These are phyloP conservation scores for Caenorhabditis doughertyi DNA, from an alignment of 2,888 invertebrate species.

Conservation along the genomic window DNA sequence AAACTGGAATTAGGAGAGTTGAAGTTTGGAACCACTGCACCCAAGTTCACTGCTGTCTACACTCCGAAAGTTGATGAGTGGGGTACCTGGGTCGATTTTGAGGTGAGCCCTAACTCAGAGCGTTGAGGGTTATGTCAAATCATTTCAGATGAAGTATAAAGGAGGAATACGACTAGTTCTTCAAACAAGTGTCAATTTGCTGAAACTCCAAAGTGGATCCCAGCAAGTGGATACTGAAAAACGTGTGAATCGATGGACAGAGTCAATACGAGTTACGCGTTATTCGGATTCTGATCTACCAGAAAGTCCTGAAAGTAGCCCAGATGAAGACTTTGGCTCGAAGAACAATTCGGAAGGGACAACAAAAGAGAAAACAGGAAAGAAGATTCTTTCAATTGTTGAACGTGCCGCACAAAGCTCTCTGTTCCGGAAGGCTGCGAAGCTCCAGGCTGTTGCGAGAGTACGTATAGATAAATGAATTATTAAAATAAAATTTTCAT, in stretches of 20 bases:
- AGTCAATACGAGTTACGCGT: constrained; percentile 60
- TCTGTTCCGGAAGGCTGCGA: constrained; percentile 92
- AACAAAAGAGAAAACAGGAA: constrained; percentile 70
- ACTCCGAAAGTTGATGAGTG: constrained; percentile 88
- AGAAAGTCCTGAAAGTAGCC: constrained; percentile 79
- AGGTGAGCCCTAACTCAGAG: constrained; percentile 81
- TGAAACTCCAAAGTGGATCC: constrained; percentile 85
- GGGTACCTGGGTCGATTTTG: constrained; percentile 93
- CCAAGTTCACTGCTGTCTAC: constrained; percentile 81
- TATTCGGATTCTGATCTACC: constrained; percentile 78
- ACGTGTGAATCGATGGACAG: constrained; percentile 66
- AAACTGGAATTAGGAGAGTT: constrained; percentile 87
- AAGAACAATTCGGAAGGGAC: constrained; percentile 71
- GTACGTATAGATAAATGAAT: constrained; percentile 27
- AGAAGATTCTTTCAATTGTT: constrained; percentile 89
- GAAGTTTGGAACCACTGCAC: constrained; percentile 79
- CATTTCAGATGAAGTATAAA: constrained; percentile 74
- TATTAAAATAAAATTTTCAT: neutral
- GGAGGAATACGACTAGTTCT: constrained; percentile 90
- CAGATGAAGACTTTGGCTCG: constrained; percentile 81
- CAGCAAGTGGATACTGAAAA: constrained; percentile 65
- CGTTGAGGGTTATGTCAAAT: constrained; percentile 11
- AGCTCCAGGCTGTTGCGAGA: constrained; percentile 83
- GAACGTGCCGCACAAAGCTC: constrained; percentile 91
- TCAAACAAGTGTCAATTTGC: constrained; percentile 91